A percentile compares a stretch with the other conserved stretches of the same genome.
phyloP scores from a whole-genome alignment of 2,888 invertebrate species.

The Macaria liturata region DNA sequence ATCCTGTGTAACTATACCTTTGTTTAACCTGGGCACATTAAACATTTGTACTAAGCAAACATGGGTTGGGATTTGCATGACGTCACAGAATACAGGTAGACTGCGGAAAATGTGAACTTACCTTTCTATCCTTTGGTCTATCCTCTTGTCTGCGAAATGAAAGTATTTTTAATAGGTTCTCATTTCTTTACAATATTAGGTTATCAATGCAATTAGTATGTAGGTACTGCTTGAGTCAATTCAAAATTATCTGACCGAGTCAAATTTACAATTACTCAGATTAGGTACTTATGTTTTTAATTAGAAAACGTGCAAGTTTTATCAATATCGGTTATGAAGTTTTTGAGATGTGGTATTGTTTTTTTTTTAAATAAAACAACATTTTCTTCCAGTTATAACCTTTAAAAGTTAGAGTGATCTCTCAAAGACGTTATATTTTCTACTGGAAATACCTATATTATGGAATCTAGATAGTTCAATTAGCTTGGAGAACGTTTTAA shows the following conservation, averaged over 20 bases:
- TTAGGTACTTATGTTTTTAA: too few relatives aligned
- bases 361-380: too few relatives aligned
- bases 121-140: slow-evolving; percentile 26
- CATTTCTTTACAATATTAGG: too few relatives aligned
- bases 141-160: slow-evolving; percentile 16
- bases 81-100: slow-evolving; percentile 27
- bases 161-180: too few relatives aligned
- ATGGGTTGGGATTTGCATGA: slow-evolving; percentile 51
- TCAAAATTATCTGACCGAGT: too few relatives aligned
- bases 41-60: slow-evolving; percentile 59
- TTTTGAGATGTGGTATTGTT: too few relatives aligned
- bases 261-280: too few relatives aligned
- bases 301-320: too few relatives aligned
- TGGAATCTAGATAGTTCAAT: slow-evolving; percentile 15
- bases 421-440: slow-evolving; percentile 30
- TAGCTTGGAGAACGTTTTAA: slow-evolving; percentile 11
- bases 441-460: slow-evolving; percentile 28
- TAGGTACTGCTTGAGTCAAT: too few relatives aligned
- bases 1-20: slow-evolving; percentile 43
- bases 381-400: too few relatives aligned
- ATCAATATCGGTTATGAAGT: too few relatives aligned
- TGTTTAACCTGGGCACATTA: slow-evolving; percentile 59
- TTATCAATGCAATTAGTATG: too few relatives aligned
- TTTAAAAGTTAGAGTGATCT: slow-evolving; percentile 21
- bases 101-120: slow-evolving; percentile 33